Evolutionary conservation across 2,888 invertebrate species (phyloP).

Genomic region (Xylophagus ater): DNA sequence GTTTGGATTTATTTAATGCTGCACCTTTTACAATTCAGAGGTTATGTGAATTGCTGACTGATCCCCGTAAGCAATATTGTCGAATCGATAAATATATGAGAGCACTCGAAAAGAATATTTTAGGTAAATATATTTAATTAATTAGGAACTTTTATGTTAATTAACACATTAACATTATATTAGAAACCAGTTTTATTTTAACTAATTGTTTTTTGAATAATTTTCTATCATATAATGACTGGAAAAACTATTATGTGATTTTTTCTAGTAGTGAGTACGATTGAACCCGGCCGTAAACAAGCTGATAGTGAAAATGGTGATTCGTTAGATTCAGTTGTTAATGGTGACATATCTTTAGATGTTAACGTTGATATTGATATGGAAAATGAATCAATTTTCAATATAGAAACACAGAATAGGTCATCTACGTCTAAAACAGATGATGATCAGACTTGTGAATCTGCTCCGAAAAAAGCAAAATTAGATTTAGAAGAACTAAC

Average conservation of each 20-base stretch:
- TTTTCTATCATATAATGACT: no score
- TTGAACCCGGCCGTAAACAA: slow-evolving; percentile 52
- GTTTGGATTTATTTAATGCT: slow-evolving; percentile 70
- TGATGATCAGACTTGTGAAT: slow-evolving; percentile 40
- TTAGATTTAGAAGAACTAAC: slow-evolving; percentile 11
- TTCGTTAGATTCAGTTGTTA: slow-evolving; percentile 41
- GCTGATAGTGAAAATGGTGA: slow-evolving; percentile 58
- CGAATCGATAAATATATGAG: slow-evolving; percentile 94
- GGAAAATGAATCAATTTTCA: slow-evolving; percentile 41
- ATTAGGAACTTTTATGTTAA: no score
- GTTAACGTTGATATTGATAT: slow-evolving; percentile 45
- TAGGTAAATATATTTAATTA: no score
- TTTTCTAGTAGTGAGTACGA: slow-evolving; percentile 58
- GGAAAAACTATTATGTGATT: no score
- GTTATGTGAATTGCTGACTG: slow-evolving; percentile 84
- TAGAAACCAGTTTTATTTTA: background rate
- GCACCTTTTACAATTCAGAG: slow-evolving; percentile 95
- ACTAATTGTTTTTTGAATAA: no score
- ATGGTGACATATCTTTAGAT: slow-evolving; percentile 41
- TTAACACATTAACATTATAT: no score
- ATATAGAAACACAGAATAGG: slow-evolving; percentile 23
- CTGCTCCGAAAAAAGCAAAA: slow-evolving; percentile 41
- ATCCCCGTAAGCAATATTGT: slow-evolving; percentile 88
- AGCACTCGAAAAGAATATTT: slow-evolving; percentile 88
- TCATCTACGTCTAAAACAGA: slow-evolving; percentile 18